Evolutionary conservation across 2,888 invertebrate genomes (phyloP).

Genomic region (Cephus spinipes): DNA sequence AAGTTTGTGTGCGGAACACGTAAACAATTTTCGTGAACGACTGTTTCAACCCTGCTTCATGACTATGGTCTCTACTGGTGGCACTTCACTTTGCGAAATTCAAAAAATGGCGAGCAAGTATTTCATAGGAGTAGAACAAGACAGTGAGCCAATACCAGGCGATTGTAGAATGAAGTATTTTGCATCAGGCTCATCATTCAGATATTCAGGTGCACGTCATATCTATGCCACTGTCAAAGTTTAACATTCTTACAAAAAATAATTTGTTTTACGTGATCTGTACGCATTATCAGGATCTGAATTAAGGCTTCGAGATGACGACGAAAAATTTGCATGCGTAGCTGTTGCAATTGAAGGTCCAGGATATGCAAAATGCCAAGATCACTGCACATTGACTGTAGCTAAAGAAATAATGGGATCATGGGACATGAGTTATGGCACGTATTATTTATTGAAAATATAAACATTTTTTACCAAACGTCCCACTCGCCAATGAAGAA

Average conservation of each 20-base stretch:
- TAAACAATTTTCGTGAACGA: constrained; percentile 39
- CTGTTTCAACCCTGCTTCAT: constrained; percentile 37
- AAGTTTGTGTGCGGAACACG: constrained; percentile 29
- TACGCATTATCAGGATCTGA: constrained; percentile 50
- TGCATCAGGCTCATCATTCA: constrained; percentile 14
- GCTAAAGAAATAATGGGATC: constrained; percentile 64
- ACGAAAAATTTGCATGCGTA: constrained; percentile 65
- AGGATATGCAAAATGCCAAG: constrained; percentile 54
- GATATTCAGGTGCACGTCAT: constrained; percentile 26
- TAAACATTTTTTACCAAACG: neutral
- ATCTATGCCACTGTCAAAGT: neutral
- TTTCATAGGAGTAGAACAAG: constrained; percentile 23
- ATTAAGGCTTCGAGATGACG: constrained; percentile 64
- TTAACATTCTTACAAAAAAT: neutral
- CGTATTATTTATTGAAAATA: constrained; percentile 7
- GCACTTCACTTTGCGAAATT: constrained; percentile 36
- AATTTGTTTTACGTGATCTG: too few species aligned
- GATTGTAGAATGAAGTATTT: neutral
- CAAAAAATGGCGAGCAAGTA: constrained; percentile 29
- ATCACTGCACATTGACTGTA: constrained; percentile 61
- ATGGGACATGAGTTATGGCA: constrained; percentile 63
- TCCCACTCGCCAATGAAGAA: neutral
- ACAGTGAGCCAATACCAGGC: neutral
- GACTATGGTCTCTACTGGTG: constrained; percentile 46
- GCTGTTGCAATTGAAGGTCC: constrained; percentile 69